phyloP scores from a whole-genome alignment of 2,797 vertebrate genomes.

The Anas bahamensis region DNA sequence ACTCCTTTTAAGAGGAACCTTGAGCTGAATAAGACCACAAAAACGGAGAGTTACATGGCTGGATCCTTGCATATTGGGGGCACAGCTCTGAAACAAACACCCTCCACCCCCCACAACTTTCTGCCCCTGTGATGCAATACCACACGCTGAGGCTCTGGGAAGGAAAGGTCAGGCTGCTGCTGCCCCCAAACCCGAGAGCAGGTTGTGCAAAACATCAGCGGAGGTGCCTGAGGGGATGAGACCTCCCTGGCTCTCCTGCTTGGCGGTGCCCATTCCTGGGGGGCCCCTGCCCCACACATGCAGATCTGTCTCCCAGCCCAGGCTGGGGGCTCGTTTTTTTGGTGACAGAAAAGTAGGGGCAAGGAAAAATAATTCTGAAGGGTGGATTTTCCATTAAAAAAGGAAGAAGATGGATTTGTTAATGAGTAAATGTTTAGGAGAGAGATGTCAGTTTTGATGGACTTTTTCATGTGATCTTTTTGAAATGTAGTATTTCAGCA shows the following conservation, averaged over 20 bases:
- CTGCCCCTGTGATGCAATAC: not conserved
- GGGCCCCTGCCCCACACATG: not conserved
- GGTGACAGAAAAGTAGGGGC: accelerated
- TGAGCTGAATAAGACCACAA: not conserved
- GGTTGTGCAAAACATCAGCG: not conserved
- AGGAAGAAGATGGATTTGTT: not conserved
- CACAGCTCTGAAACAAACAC: not conserved
- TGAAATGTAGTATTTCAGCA: not conserved
- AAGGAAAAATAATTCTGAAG: not conserved
- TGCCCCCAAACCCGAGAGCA: not conserved
- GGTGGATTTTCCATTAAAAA: not conserved
- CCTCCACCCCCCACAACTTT: not conserved
- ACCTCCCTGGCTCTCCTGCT: not conserved
- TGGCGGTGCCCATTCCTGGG: not conserved
- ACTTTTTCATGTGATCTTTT: not conserved
- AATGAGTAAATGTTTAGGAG: constrained; percentile 5
- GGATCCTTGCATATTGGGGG: not conserved
- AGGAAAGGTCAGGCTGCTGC: constrained; percentile 52
- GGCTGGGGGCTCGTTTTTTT: not conserved
- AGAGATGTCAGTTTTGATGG: not conserved
- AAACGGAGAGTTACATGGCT: not conserved
- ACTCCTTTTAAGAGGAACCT: not conserved
- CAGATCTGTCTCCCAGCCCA: not conserved
- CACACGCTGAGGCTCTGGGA: not conserved
- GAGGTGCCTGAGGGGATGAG: not conserved